A percentile compares a stretch with the other conserved stretches of the same genome.
Conservation (phyloP, 2,888 invertebrate species). For the Lepeophtheirus nordmannii region DNA sequence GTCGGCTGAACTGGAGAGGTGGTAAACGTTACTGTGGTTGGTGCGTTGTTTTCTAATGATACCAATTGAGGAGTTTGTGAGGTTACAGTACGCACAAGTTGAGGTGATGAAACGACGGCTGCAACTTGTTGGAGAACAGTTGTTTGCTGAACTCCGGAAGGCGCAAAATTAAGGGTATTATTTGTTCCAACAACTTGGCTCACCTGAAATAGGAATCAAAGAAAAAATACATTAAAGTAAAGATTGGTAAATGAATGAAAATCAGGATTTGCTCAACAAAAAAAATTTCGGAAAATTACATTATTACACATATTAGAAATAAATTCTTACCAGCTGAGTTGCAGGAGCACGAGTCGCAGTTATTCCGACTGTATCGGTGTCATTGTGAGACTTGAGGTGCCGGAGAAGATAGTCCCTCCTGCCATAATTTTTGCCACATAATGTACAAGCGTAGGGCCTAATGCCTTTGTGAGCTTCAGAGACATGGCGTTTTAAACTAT, state of each 20-base stretch:
- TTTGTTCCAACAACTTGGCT: background rate
- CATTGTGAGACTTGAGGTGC: constrained; percentile 18
- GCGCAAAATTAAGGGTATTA: background rate
- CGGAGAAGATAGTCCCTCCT: constrained; percentile 18
- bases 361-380: background rate
- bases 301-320: background rate
- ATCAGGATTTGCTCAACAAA: background rate
- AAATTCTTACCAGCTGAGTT: background rate
- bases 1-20: background rate
- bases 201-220: background rate
- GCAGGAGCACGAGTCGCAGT: background rate
- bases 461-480: constrained; percentile 21
- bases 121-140: background rate
- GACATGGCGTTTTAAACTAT: constrained; percentile 18
- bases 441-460: constrained; percentile 17
- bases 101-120: background rate
- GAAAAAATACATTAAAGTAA: background rate
- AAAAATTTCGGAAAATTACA: background rate
- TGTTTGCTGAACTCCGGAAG: background rate
- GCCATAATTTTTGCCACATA: constrained; percentile 22
- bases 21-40: background rate
- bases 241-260: background rate
- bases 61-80: background rate
- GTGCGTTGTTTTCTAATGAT: background rate
- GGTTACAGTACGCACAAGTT: background rate